Evolutionary conservation across 2,888 invertebrate species (phyloP).

Genomic region (Agrypnus murinus): DNA sequence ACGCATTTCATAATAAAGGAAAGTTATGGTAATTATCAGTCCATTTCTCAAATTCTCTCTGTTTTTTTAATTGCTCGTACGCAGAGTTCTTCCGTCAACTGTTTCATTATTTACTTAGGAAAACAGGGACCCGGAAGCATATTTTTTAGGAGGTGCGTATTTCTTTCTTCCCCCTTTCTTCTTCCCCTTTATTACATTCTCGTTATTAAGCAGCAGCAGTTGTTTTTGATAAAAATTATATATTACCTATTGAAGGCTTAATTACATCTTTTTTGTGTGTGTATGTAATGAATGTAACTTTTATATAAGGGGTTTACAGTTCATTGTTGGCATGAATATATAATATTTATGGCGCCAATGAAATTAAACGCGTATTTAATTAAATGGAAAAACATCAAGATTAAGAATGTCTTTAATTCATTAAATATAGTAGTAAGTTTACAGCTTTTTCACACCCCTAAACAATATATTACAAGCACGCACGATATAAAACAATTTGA

Average conservation of each 20-base stretch:
- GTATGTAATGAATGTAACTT: too few species aligned
- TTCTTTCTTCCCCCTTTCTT: conserved; percentile 1
- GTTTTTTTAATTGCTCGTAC: conserved; percentile 16
- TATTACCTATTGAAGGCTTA: not conserved
- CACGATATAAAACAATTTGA: conserved; percentile 51
- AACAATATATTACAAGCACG: conserved; percentile 45
- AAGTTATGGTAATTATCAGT: conserved; percentile 50
- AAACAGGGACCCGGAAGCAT: not conserved
- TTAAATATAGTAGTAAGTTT: conserved; percentile 35
- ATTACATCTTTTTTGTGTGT: not conserved
- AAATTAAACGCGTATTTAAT: conserved; percentile 33
- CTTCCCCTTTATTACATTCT: too few species aligned
- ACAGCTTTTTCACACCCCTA: conserved; percentile 37
- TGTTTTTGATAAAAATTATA: too few species aligned
- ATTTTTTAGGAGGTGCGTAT: not conserved
- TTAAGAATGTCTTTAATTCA: conserved; percentile 36
- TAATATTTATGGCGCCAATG: conserved; percentile 17
- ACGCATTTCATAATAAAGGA: conserved; percentile 37
- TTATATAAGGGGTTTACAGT: not conserved
- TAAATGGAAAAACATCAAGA: conserved; percentile 38
- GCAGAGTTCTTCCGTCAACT: conserved; percentile 1
- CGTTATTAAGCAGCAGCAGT: too few species aligned
- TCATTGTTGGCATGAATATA: not conserved
- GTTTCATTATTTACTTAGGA: not conserved
- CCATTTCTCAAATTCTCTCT: conserved; percentile 39